Conservation (phyloP, 2,113 vertebrate genomes). For the Gadus macrocephalus region DNA sequence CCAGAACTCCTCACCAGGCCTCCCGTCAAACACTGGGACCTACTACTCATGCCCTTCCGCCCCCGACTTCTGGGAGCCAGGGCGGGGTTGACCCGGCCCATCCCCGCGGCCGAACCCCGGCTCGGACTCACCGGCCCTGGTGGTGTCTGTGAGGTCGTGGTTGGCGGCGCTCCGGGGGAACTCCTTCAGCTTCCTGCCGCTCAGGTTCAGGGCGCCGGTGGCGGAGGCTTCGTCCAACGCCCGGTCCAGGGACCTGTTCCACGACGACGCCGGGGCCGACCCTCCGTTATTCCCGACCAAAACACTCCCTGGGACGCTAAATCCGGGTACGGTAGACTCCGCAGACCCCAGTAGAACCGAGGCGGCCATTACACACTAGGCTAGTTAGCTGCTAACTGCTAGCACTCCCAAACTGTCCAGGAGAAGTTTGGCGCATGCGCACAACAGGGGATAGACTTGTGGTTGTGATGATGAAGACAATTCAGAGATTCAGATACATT, state of each 20-base stretch:
- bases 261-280: conserved; percentile 75
- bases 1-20: too few species aligned
- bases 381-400: conserved; percentile 58
- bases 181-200: conserved; percentile 98
- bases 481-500: too few species aligned
- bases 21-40: too few species aligned
- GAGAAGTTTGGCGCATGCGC: conserved; percentile 46
- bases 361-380: conserved; percentile 85
- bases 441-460: background rate
- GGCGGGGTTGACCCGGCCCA: background rate
- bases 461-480: background rate
- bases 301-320: conserved; percentile 48
- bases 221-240: conserved; percentile 90
- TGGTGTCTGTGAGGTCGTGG: conserved; percentile 96
- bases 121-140: conserved; percentile 76
- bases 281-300: conserved; percentile 57
- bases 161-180: conserved; percentile 89
- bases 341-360: conserved; percentile 74
- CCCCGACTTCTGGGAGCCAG: background rate
- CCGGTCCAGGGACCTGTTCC: conserved; percentile 91
- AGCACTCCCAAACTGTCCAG: conserved; percentile 48
- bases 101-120: too few species aligned
- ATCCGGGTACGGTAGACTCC: conserved; percentile 71
- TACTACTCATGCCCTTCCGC: background rate
- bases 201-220: conserved; percentile 87